Evolutionary conservation across 2,113 vertebrate species (phyloP), one percentile per base, ranked within the genome.

Genomic region (Climacteris rufus): DNA sequence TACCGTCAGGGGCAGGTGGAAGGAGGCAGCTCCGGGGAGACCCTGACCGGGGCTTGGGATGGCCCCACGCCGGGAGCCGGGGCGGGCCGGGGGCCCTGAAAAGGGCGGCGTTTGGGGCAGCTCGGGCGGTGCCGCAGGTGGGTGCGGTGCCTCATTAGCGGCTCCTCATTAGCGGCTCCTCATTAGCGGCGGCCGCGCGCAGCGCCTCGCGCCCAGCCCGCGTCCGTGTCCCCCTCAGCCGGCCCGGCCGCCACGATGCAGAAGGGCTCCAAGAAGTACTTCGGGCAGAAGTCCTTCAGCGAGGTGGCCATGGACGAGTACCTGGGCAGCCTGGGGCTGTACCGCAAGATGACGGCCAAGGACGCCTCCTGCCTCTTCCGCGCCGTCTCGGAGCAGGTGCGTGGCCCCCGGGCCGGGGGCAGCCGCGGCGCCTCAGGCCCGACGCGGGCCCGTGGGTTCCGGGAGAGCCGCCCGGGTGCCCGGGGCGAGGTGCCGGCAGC

Each of bases 301-400:
- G 98, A 98, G 96, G 93, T 98, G 83, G 99, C 98, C 96, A 99
- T 99, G 99, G 99, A 99, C 96, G 99, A 99, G 93, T 99, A 99
- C 95, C 98, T 99, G 97, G 97, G 97, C 96, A 99, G 98, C 80
- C 97, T 99, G 93, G 99, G 99, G 15, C 98, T 99, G 52, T 99
- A 99, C 97, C 97, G 99, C 79, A 99, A 99, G 97, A 98, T 99
- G 97, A 99, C 98, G 83, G 99, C 99, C 24, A 98, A 99, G 87
- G 99, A 99, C 96, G 99, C 99, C 42, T 99, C 99, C 49, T 99
- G 99, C 69, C 98, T 99, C 68, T 99, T 99, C 97, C 97, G 99
- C 87, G 99, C 99, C 42, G 98, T 99, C 94, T 99, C 99, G 4
- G 99, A 99, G 94, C 99, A 99, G 99, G 99, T 99, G 72, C 39